Percentiles rank a stretch among this genome's conserved stretches.
These are phyloP conservation scores for Tetramorium parvispinum DNA, from an alignment of 1,140 invertebrate species.

Conservation along the genomic window DNA sequence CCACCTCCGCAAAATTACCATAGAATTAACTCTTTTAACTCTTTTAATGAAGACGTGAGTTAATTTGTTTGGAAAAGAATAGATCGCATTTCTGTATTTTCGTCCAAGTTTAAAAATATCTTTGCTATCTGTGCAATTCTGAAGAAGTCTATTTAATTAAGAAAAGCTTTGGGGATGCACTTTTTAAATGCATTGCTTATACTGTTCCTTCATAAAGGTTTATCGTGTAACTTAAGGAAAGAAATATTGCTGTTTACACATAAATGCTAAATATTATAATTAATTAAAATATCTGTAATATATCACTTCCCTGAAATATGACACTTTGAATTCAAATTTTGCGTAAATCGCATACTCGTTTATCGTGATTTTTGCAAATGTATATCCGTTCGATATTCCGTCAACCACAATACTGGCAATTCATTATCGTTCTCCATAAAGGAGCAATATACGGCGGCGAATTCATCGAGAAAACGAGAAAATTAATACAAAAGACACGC, in stretches of 20 bases:
- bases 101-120: not conserved
- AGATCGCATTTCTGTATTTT: not conserved
- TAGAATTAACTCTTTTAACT: slow-evolving; percentile 22
- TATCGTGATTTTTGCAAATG: not conserved
- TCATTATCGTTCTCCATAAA: slow-evolving; percentile 11
- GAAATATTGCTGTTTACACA: not conserved
- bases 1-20: not conserved
- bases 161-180: not conserved
- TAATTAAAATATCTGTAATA: not conserved
- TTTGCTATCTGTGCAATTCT: not conserved
- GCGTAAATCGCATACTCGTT: not conserved
- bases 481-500: slow-evolving; percentile 52
- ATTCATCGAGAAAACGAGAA: slow-evolving; percentile 6
- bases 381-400: not conserved
- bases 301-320: not conserved
- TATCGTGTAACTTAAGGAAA: not conserved
- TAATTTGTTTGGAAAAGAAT: not conserved
- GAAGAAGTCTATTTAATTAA: not conserved
- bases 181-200: not conserved
- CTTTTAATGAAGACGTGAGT: not conserved
- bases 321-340: not conserved
- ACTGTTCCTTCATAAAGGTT: not conserved
- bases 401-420: not conserved
- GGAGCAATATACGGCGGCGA: not conserved
- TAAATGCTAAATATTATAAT: not conserved